phyloP scores from a whole-genome alignment of 2,888 invertebrate species.

The Gasteruption jaculator region DNA sequence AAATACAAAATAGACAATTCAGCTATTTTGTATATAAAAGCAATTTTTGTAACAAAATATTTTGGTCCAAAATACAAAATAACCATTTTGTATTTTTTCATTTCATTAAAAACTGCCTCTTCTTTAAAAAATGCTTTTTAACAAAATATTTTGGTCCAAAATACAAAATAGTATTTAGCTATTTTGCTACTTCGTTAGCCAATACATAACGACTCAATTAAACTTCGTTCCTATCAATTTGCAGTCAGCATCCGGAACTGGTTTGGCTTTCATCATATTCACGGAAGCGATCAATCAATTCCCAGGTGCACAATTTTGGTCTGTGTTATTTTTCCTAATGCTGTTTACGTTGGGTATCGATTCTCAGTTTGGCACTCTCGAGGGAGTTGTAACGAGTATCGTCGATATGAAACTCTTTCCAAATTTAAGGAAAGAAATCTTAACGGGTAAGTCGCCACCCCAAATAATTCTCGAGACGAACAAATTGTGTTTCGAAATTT shows the following conservation, averaged over 20 bases:
- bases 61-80: no score
- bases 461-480: conserved; percentile 2
- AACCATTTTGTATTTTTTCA: no score
- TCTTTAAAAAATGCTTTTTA: no score
- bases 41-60: no score
- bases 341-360: conserved; percentile 94
- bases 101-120: no score
- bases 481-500: conserved; percentile 1
- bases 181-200: no score
- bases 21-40: no score
- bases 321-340: conserved; percentile 94
- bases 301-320: conserved; percentile 94
- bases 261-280: conserved; percentile 94
- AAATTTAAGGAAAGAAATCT: conserved; percentile 81
- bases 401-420: conserved; percentile 94
- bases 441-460: conserved; percentile 62
- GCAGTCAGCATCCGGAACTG: conserved; percentile 94
- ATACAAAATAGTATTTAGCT: no score
- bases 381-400: conserved; percentile 92
- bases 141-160: no score
- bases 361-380: conserved; percentile 93
- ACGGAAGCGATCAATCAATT: conserved; percentile 98
- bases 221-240: no score
- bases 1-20: no score
- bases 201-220: no score